Conservation (phyloP, 2,113 vertebrate species). For the Myrmophylax atrothorax region DNA sequence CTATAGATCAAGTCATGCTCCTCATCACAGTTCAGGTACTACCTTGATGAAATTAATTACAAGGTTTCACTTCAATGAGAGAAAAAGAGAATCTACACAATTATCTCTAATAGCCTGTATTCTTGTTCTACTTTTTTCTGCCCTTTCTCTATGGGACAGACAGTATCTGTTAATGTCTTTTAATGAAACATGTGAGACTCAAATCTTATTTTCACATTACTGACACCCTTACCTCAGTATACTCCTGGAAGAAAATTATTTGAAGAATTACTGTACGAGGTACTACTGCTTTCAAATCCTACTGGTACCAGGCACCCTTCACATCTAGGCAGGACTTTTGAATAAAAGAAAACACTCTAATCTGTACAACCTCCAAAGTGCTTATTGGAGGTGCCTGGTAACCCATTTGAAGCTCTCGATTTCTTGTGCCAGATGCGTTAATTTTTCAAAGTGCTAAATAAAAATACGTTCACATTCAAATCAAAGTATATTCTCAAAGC, state of each 20-base stretch:
- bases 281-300: background rate
- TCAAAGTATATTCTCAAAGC: background rate
- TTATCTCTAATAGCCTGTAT: background rate
- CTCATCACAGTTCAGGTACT: background rate
- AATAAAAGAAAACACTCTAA: background rate
- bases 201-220: background rate
- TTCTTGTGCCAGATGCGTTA: background rate
- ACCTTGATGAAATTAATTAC: background rate
- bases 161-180: background rate
- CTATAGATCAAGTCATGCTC: background rate
- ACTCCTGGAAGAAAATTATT: background rate
- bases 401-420: background rate
- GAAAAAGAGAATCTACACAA: background rate
- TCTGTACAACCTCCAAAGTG: accelerated
- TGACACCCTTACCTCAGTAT: background rate
- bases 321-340: background rate
- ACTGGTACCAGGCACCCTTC: background rate
- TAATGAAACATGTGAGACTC: background rate
- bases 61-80: background rate
- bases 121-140: background rate
- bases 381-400: background rate
- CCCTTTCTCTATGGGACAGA: background rate
- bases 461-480: background rate
- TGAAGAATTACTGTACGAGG: background rate
- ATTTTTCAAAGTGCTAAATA: background rate